Base-by-base conservation (phyloP, 2,888 invertebrate genomes). In the Lithophane leautieri region DNA sequence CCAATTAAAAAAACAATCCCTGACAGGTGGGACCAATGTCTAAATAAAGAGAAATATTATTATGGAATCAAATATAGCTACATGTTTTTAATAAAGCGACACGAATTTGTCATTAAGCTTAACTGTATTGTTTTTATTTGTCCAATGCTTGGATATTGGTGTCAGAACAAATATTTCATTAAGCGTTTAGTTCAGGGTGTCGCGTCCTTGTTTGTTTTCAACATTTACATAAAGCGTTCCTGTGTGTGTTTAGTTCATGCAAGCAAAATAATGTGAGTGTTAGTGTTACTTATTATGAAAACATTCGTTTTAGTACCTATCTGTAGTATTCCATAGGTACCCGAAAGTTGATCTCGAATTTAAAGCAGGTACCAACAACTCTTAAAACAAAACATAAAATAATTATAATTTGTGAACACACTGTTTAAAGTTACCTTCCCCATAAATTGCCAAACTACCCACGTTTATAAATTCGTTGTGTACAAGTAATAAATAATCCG, bases 391-490 rank as follows among this genome's bases (percentile, higher is more conserved):
- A 44, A 69, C 19, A 34, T 44, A 25, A 62, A 40, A 68, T 60
- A 60, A 73, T 71, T 47, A 66, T 66, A 58, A 60, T 50, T 69
- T n/a, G 22, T 42, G 12, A 61, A 52, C 34, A 40, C 0, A n/a
- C 42, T 40, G 42, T 60, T 42, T 47, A 80, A 73, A 73, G 68
- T 80, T 76, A 83, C 73, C 73, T 83, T 73, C 1, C 58, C 22
- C 65, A 83, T 83, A 83, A 83, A 73, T 81, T 73, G 14, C 12
- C 81, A 68, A 81, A 83, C 77, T 81, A 83, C 69, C 63, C 81
- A 73, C 75, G 68, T 77, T 83, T 83, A 83, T 83, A 80, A 83
- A 81, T 80, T 77, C 58, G 71, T 79, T 71, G 83, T 84, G 71
- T 81, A 73, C 77, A 25, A 65, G 84, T 71, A 69, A 83, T 83